Evolutionary conservation across 2,797 vertebrate genomes (phyloP), one percentile per base, ranked within the genome.

Genomic region (Jordanella pulchra): DNA sequence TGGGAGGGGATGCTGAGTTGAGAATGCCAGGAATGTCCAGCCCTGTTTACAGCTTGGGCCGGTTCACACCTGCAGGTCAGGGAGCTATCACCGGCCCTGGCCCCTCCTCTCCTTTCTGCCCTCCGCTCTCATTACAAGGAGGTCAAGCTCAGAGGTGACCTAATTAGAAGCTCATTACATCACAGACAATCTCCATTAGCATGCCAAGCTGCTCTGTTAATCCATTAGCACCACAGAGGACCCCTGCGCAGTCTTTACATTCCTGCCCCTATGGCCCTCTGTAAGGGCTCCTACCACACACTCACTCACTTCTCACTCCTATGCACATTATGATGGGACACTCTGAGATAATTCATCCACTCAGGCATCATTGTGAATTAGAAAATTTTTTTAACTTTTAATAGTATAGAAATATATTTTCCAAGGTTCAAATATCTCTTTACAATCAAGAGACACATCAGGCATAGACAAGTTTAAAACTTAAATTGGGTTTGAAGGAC

Each of bases 91-190:
- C 94, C 91, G 88, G 84, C 86, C 85, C 83, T 77, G 65, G 83
- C 87, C 89, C 89, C 89, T 87, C 87, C 86, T 82, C 91, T 87
- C 86, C 82, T 81, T 82, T 79, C 83, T 87, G 80, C 76, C 86
- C 85, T 90, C 91, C 87, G 86, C 86, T 91, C 94, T 95, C 93
- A 95, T 95, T 95, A 95, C 94, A 94, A 95, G 93, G 94, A 95
- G 96, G 96, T 97, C 96, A 97, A 96, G 95, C 95, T 95, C 94
- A 94, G 93, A 96, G 93, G 94, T 95, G 94, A 97, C 95, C 95
- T 96, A 96, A 98, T 97, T 97, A 97, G 97, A 97, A 97, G 94
- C 96, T 98, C 96, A 96, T 97, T 97, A 97, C 96, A 96, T 94
- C 94, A 94, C 93, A 96, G 95, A 95, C 95, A 93, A 95, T 96